These are phyloP conservation scores for Smutsia temminckii DNA, from an alignment of 2,797 vertebrate genomes.

Conservation along the genomic window DNA sequence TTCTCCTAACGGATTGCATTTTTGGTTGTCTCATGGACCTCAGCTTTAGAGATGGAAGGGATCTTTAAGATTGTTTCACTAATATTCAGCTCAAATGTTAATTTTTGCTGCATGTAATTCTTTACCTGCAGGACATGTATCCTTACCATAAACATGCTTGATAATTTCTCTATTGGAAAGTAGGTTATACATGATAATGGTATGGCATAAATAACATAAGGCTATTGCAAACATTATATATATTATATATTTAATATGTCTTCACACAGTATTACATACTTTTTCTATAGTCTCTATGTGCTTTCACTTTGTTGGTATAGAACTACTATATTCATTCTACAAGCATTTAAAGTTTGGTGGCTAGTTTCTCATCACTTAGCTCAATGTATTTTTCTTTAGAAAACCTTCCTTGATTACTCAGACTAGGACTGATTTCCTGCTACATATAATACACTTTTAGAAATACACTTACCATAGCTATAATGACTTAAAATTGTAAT, in stretches of 20 bases:
- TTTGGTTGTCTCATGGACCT: not conserved
- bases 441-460: not conserved
- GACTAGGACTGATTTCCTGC: not conserved
- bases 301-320: not conserved
- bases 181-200: not conserved
- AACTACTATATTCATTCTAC: not conserved
- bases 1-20: not conserved
- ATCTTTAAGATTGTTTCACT: not conserved
- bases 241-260: not conserved
- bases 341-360: not conserved
- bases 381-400: not conserved
- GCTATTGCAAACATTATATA: not conserved
- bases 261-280: not conserved
- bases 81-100: not conserved
- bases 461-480: not conserved
- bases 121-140: not conserved
- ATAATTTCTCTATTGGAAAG: slow-evolving; percentile 11
- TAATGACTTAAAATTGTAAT: not conserved
- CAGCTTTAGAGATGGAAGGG: not conserved
- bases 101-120: not conserved
- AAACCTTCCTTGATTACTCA: not conserved
- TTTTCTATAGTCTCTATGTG: not conserved
- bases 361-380: not conserved
- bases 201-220: not conserved
- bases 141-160: not conserved